These are phyloP conservation scores for Oncorhynchus clarkii DNA, from an alignment of 2,113 vertebrate genomes.

Conservation along the genomic window DNA sequence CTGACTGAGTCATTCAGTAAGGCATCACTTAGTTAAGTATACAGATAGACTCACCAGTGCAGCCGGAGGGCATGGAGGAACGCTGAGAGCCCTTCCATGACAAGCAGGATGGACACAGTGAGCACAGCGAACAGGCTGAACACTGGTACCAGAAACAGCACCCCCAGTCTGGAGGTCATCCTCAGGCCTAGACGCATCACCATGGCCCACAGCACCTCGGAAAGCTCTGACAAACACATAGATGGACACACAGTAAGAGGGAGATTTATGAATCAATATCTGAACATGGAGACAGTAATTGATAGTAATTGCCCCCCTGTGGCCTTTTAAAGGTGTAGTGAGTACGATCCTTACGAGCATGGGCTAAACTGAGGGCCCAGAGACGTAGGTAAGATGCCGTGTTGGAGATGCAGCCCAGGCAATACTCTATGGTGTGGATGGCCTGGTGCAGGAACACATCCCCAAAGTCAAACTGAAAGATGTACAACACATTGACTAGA, in stretches of 20 bases:
- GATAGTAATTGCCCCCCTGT: background rate
- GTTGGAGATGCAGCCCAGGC: conserved; percentile 95
- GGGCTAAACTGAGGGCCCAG: conserved; percentile 96
- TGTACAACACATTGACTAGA: no score
- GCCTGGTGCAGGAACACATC: conserved; percentile 87
- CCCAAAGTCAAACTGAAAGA: conserved; percentile 81
- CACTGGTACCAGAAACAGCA: conserved; percentile 80
- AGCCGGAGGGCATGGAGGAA: conserved; percentile 95
- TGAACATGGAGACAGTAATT: background rate
- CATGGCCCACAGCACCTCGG: conserved; percentile 95
- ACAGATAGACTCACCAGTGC: conserved; percentile 81
- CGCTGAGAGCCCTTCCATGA: conserved; percentile 98
- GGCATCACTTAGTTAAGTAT: background rate
- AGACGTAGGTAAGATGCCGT: conserved; percentile 95
- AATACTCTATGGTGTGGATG: conserved; percentile 97
- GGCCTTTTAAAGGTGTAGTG: background rate
- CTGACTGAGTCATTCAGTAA: background rate
- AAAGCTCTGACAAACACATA: conserved; percentile 78
- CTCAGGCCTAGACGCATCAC: conserved; percentile 87
- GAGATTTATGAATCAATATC: background rate
- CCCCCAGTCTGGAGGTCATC: conserved; percentile 73
- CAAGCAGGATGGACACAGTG: conserved; percentile 88
- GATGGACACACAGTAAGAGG: background rate
- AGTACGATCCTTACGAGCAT: conserved; percentile 86
- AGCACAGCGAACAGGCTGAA: conserved; percentile 82